phyloP scores from a whole-genome alignment of 2,888 invertebrate genomes.

The Drosophila parthenogenetica region DNA sequence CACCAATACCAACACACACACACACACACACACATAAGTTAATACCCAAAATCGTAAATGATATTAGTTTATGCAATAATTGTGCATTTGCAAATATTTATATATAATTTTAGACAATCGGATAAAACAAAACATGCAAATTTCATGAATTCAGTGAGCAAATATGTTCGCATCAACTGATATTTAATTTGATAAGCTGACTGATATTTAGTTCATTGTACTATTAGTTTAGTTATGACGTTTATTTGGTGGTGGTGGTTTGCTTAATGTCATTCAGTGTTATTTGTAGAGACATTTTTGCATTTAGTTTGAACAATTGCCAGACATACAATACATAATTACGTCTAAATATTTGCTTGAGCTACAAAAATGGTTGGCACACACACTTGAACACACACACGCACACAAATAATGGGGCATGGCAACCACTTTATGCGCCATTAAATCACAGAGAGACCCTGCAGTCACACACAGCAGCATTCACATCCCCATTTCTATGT shows the following conservation, averaged over 20 bases:
- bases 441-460: constrained; percentile 60
- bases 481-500: constrained; percentile 7
- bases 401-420: constrained; percentile 45
- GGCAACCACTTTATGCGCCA: constrained; percentile 61
- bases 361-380: constrained; percentile 25
- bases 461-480: constrained; percentile 35
- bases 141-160: constrained; percentile 19
- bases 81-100: constrained; percentile 9
- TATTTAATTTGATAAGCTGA: constrained; percentile 7
- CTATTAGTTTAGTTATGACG: background rate
- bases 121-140: constrained; percentile 6
- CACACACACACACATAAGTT: background rate
- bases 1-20: background rate
- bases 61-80: constrained; percentile 16
- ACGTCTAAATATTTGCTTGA: constrained; percentile 55
- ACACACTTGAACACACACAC: constrained; percentile 6
- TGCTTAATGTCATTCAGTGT: constrained; percentile 1
- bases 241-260: background rate
- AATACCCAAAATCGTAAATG: background rate
- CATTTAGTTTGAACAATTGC: constrained; percentile 29
- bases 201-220: background rate
- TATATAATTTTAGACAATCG: constrained; percentile 5
- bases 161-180: constrained; percentile 16
- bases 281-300: constrained; percentile 14
- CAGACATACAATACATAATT: constrained; percentile 45